Percentiles rank a stretch among this genome's conserved stretches.
These are phyloP conservation scores for Apis mellifera DNA, from an alignment of 1,140 invertebrate species.

Conservation along the genomic window Amel_HAv3.1 CM009945.2:1725001-1725500, in stretches of 20 bases:
- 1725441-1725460: neutral
- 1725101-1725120: neutral
- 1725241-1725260: conserved; percentile 30
- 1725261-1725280: conserved; percentile 22
- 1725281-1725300: neutral
- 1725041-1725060: no score
- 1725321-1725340: conserved; percentile 35
- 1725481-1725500: neutral
- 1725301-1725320: conserved; percentile 16
- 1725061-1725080: neutral
- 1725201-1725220: neutral
- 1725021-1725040: no score
- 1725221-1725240: neutral
- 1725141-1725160: neutral
- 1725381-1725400: conserved; percentile 40
- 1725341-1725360: conserved; percentile 23
- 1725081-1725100: neutral
- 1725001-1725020: no score
- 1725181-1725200: neutral
- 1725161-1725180: neutral
- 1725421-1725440: conserved; percentile 11
- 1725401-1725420: conserved; percentile 45
- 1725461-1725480: neutral
- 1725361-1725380: conserved; percentile 29
- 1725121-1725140: no score